These are phyloP conservation scores for Aphelinus certus DNA, from an alignment of 1,140 invertebrate genomes.

Conservation along the genomic window DNA sequence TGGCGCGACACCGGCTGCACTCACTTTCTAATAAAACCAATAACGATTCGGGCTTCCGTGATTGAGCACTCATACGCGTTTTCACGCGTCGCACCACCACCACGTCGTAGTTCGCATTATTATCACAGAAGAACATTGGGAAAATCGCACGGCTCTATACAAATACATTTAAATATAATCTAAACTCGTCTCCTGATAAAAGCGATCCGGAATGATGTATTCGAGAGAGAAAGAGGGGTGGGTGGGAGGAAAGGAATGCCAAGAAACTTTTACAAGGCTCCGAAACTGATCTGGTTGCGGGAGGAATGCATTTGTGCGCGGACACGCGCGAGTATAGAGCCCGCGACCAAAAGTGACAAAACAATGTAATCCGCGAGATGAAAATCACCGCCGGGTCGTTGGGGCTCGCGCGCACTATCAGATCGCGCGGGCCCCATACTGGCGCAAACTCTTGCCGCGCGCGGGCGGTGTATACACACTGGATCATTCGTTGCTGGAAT, in stretches of 20 bases:
- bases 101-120: conserved; percentile 22
- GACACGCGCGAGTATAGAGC: too few species aligned
- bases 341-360: not conserved
- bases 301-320: too few species aligned
- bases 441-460: too few species aligned
- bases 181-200: too few species aligned
- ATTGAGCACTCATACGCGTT: too few species aligned
- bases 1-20: not conserved
- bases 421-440: not conserved
- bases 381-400: not conserved
- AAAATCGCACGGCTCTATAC: conserved; percentile 4
- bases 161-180: too few species aligned
- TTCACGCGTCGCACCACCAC: too few species aligned
- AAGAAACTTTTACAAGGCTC: too few species aligned
- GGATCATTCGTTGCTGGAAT: conserved; percentile 7
- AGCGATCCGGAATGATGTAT: too few species aligned
- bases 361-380: conserved; percentile 18
- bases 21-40: conserved; percentile 32
- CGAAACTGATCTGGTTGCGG: too few species aligned
- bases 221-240: too few species aligned
- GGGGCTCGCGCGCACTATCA: not conserved
- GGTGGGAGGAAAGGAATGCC: too few species aligned
- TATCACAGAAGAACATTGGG: conserved; percentile 28
- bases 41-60: conserved; percentile 3
- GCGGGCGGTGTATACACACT: not conserved